Conservation (phyloP, 2,888 invertebrate species). For the Andrena minutula region DNA sequence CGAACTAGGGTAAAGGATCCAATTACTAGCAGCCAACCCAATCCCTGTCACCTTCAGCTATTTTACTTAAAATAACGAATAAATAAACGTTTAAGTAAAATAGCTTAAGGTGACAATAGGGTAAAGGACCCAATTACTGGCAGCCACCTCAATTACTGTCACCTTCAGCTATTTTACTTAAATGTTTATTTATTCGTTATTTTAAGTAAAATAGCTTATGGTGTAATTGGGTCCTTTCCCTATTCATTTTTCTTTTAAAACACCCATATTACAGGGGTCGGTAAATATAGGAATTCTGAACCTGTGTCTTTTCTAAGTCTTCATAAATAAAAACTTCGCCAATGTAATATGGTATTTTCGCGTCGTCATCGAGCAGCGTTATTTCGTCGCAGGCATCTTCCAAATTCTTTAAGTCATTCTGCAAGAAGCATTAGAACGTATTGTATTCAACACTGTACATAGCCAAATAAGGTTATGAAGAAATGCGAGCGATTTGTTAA, state of each 20-base stretch:
- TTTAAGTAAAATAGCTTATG: too few relatives aligned
- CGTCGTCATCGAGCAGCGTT: slow-evolving; percentile 91
- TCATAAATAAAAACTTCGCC: slow-evolving; percentile 96
- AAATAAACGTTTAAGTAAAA: too few relatives aligned
- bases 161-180: too few relatives aligned
- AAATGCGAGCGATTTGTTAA: background rate
- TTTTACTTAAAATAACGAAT: too few relatives aligned
- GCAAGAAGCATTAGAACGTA: slow-evolving; percentile 71
- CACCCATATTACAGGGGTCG: background rate
- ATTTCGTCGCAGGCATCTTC: slow-evolving; percentile 97
- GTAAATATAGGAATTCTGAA: slow-evolving; percentile 79
- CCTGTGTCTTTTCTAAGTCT: slow-evolving; percentile 91
- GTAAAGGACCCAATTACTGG: too few relatives aligned
- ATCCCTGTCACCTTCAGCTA: too few relatives aligned
- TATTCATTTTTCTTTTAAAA: background rate
- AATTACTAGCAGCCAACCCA: too few relatives aligned
- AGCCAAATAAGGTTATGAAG: slow-evolving; percentile 76
- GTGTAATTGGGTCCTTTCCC: too few relatives aligned
- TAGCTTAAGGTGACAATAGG: too few relatives aligned
- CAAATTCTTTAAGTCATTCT: slow-evolving; percentile 95
- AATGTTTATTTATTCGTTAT: too few relatives aligned
- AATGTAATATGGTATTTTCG: slow-evolving; percentile 92
- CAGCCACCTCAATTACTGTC: too few relatives aligned
- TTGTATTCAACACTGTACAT: slow-evolving; percentile 33
- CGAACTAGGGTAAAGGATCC: too few relatives aligned